phyloP scores from a whole-genome alignment of 2,797 vertebrate genomes.

The Sitta carolinensis region DNA sequence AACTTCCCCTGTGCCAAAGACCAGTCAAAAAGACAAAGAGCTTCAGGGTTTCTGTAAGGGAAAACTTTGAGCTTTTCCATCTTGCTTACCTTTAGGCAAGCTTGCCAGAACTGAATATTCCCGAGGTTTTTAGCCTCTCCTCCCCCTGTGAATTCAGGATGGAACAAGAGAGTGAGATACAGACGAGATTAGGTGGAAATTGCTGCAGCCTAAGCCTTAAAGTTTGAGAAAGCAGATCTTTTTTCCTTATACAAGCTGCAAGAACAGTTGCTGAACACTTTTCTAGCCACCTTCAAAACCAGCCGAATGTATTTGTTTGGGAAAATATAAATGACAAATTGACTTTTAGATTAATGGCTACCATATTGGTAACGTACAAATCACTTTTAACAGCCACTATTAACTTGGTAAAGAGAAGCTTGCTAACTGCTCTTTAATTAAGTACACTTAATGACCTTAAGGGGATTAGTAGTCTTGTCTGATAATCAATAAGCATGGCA shows the following conservation, averaged over 20 bases:
- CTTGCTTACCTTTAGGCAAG: not conserved
- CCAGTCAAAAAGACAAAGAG: not conserved
- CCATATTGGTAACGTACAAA: conserved; percentile 86
- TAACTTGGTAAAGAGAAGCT: conserved; percentile 91
- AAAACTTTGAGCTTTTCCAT: not conserved
- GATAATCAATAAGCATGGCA: conserved; percentile 92
- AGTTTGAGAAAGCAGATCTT: not conserved
- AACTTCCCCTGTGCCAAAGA: not conserved
- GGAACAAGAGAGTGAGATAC: not conserved
- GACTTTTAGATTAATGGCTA: conserved; percentile 78
- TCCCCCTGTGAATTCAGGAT: not conserved
- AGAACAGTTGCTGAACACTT: not conserved
- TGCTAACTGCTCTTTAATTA: conserved; percentile 98
- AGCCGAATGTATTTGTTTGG: conserved; percentile 73
- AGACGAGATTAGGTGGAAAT: not conserved
- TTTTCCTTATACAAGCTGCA: not conserved
- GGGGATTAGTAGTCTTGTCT: conserved; percentile 94
- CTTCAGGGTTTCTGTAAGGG: not conserved
- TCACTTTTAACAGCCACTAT: conserved; percentile 93
- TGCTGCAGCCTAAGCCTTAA: not conserved
- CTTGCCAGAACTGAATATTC: not conserved
- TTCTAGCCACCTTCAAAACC: conserved; percentile 1
- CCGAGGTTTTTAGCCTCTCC: not conserved
- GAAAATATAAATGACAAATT: conserved; percentile 79
- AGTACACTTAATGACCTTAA: conserved; percentile 98